A percentile compares a stretch with the other conserved stretches of the same genome.
Evolutionary conservation across 2,113 vertebrate genomes (phyloP).

Genomic region (Cisticola juncidis): DNA sequence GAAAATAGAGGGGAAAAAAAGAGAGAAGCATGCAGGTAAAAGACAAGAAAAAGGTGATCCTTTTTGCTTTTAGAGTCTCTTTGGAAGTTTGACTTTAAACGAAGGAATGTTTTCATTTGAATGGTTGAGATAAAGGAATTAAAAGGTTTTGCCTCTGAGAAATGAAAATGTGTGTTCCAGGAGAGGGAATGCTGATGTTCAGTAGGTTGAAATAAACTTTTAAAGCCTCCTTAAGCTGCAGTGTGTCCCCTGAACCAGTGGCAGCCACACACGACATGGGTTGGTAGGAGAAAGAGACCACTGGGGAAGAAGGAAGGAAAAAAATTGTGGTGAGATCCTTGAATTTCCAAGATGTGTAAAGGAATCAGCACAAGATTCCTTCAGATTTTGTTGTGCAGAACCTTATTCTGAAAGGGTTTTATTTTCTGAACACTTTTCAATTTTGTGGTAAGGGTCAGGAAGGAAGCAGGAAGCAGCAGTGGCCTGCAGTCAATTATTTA

Average conservation of each 20-base stretch:
- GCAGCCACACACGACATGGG: fast-evolving
- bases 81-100: not conserved
- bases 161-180: not conserved
- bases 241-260: not conserved
- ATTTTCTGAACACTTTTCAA: not conserved
- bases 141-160: not conserved
- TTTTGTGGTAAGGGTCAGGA: not conserved
- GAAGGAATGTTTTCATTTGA: not conserved
- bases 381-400: not conserved
- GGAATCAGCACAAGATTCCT: not conserved
- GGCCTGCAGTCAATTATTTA: not conserved
- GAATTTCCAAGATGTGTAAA: not conserved
- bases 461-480: not conserved
- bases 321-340: not conserved
- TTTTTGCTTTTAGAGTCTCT: not conserved
- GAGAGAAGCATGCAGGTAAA: not conserved
- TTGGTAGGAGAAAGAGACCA: not conserved
- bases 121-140: not conserved
- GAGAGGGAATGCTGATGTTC: not conserved
- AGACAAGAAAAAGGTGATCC: not conserved
- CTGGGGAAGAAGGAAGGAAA: not conserved
- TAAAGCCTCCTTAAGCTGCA: not conserved
- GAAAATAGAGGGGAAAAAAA: not conserved
- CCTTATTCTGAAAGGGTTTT: not conserved
- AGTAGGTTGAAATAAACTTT: not conserved